phyloP scores from a whole-genome alignment of 2,113 vertebrate species.

The Sebastes schlegelii region DNA sequence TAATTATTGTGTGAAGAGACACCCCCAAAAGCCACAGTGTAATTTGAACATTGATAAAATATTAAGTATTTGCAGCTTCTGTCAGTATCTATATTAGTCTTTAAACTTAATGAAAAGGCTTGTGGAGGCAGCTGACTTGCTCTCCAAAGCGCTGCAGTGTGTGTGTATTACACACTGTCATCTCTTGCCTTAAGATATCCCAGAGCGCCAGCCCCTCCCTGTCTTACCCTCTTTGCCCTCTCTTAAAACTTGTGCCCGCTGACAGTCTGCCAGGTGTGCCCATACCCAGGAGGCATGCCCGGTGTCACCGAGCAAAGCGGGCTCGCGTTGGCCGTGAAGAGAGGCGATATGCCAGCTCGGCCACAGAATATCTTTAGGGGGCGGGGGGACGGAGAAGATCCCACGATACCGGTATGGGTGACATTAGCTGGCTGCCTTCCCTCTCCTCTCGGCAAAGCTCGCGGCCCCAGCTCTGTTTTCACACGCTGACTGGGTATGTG shows the following conservation, averaged over 20 bases:
- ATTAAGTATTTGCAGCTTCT: neutral
- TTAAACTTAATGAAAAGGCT: neutral
- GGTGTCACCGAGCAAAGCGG: constrained; percentile 68
- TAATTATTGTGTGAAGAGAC: neutral
- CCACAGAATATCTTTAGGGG: constrained; percentile 47
- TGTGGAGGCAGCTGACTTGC: constrained; percentile 1
- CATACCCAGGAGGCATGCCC: constrained; percentile 78
- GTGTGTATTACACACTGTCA: constrained; percentile 39
- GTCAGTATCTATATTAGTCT: constrained; percentile 1
- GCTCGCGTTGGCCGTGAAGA: constrained; percentile 52
- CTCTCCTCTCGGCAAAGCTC: constrained; percentile 69
- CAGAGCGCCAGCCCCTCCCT: constrained; percentile 28
- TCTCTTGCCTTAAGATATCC: constrained; percentile 40
- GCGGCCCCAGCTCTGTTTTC: constrained; percentile 64
- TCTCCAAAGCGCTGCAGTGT: constrained; percentile 8
- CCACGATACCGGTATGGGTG: constrained; percentile 70
- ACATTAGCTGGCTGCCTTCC: constrained; percentile 82
- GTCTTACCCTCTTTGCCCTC: constrained; percentile 59
- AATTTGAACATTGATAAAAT: neutral
- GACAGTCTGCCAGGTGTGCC: constrained; percentile 83
- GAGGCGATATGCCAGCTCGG: constrained; percentile 61
- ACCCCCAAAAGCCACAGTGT: neutral
- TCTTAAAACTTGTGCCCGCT: constrained; percentile 66
- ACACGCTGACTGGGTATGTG: constrained; percentile 76
- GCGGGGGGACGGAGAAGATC: constrained; percentile 53